Evolutionary conservation across 2,888 invertebrate genomes (phyloP).

Genomic region (Barypeithes pellucidus): DNA sequence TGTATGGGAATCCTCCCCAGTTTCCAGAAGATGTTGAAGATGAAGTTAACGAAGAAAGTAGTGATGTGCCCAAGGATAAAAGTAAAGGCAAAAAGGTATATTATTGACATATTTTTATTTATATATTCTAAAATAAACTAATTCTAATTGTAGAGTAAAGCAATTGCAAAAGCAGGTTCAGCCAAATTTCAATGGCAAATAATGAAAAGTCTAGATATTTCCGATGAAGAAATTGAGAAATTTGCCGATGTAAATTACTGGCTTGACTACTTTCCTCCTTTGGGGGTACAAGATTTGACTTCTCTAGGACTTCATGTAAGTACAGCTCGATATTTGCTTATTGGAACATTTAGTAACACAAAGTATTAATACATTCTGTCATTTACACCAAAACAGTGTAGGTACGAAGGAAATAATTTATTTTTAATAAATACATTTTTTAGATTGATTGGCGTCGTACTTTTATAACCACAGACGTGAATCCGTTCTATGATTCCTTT

Average conservation of each 20-base stretch:
- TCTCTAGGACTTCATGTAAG: conserved; percentile 92
- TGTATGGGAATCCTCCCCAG: conserved; percentile 92
- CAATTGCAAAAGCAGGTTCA: conserved; percentile 89
- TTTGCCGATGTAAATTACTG: conserved; percentile 94
- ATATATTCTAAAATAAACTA: neutral
- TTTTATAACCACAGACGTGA: conserved; percentile 98
- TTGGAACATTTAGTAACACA: too few species aligned
- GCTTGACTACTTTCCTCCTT: conserved; percentile 97
- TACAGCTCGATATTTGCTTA: too few species aligned
- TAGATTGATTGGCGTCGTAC: conserved; percentile 97
- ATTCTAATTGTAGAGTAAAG: conserved; percentile 86
- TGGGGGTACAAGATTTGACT: conserved; percentile 89
- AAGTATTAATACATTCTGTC: too few species aligned
- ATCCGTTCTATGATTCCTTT: conserved; percentile 98
- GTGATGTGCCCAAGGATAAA: conserved; percentile 84
- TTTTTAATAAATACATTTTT: conserved; percentile 46
- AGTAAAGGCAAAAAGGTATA: conserved; percentile 90
- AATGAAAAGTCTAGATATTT: conserved; percentile 93
- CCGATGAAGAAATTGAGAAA: conserved; percentile 91
- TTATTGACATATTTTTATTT: conserved; percentile 17
- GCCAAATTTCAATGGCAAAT: conserved; percentile 99
- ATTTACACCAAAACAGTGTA: neutral
- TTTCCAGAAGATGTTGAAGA: conserved; percentile 81
- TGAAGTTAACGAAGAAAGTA: conserved; percentile 72
- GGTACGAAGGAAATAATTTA: neutral